These are phyloP conservation scores for Lampropteryx suffumata DNA, from an alignment of 2,888 invertebrate genomes.

Conservation along the genomic window DNA sequence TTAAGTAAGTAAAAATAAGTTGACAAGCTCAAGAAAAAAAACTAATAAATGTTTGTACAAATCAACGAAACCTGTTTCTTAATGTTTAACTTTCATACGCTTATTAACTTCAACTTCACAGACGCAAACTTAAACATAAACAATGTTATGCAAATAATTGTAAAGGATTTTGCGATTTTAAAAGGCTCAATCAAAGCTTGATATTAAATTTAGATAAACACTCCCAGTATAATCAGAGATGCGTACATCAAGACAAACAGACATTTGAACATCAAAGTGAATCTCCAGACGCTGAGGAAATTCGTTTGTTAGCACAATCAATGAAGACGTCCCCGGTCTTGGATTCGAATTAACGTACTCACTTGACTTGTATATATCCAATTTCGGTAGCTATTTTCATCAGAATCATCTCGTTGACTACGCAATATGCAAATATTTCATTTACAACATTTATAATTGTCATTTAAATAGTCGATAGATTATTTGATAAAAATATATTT, in stretches of 20 bases:
- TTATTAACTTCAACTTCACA: conserved; percentile 36
- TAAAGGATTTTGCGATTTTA: conserved; percentile 36
- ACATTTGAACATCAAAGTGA: conserved; percentile 58
- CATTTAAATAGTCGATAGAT: too few species aligned
- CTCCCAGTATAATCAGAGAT: conserved; percentile 36
- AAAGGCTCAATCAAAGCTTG: conserved; percentile 31
- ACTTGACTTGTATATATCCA: conserved; percentile 26
- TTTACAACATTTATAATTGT: neutral
- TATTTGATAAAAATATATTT: too few species aligned
- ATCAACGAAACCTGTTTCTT: conserved; percentile 26
- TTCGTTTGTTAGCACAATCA: conserved; percentile 68
- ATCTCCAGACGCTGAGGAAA: conserved; percentile 60
- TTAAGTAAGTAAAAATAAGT: neutral
- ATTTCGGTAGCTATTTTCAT: conserved; percentile 32
- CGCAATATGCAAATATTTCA: neutral
- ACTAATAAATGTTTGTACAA: conserved; percentile 19
- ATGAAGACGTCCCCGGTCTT: conserved; percentile 55
- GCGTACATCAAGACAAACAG: conserved; percentile 56
- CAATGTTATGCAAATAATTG: conserved; percentile 43
- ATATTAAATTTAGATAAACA: conserved; percentile 27
- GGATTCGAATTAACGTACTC: conserved; percentile 44
- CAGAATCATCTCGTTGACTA: neutral
- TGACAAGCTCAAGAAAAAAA: conserved; percentile 4
- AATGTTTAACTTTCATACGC: conserved; percentile 27
- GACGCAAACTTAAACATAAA: conserved; percentile 44